Evolutionary conservation across 2,888 invertebrate genomes (phyloP).

Genomic region (Lutraria lutraria): DNA sequence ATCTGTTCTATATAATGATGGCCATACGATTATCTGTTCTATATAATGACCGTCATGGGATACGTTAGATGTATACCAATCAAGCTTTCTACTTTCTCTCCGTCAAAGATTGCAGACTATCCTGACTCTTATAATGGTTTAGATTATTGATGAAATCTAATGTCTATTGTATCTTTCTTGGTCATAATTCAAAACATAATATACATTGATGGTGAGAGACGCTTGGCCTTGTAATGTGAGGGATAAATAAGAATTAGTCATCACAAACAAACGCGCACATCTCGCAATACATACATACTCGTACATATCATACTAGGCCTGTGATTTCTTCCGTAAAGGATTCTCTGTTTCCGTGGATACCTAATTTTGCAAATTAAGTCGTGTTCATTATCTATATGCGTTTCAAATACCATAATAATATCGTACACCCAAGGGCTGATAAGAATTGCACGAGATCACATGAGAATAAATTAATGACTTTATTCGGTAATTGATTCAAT

Average conservation of each 20-base stretch:
- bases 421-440: too few species aligned
- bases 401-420: too few species aligned
- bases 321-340: neutral
- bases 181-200: neutral
- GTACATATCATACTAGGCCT: neutral
- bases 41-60: slow-evolving; percentile 4
- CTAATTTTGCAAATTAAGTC: neutral
- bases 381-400: neutral
- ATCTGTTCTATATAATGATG: neutral
- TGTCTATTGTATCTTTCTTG: neutral
- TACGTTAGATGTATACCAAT: neutral
- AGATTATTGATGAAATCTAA: neutral
- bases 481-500: too few species aligned
- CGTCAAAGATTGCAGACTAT: neutral
- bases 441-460: too few species aligned
- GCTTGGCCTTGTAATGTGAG: neutral
- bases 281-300: neutral
- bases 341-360: neutral
- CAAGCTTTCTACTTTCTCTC: neutral
- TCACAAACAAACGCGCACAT: neutral
- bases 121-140: neutral
- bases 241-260: neutral
- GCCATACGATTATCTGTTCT: neutral
- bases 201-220: neutral
- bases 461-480: too few species aligned